A percentile compares a stretch with the other conserved stretches of the same genome.
Conservation (phyloP, 2,888 invertebrate species). For the Cataglyphis cursor region DNA sequence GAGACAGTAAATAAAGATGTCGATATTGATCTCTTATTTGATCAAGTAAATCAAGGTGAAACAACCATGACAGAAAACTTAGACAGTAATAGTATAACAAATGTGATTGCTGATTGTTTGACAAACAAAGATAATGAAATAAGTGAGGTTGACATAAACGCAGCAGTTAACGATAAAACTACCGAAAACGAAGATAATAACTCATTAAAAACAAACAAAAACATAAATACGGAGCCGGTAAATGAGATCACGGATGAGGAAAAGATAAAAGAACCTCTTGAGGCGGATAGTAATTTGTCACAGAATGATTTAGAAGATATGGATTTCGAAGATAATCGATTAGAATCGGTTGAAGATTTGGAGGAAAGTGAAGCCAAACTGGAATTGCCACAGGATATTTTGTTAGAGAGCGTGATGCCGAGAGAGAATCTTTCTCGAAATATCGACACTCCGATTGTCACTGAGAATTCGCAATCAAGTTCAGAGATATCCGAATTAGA, state of each 20-base stretch:
- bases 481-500: constrained; percentile 84
- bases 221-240: constrained; percentile 27
- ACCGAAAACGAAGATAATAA: constrained; percentile 32
- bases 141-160: constrained; percentile 41
- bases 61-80: constrained; percentile 59
- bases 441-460: constrained; percentile 59
- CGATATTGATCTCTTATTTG: constrained; percentile 72
- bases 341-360: constrained; percentile 63
- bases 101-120: constrained; percentile 71
- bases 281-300: constrained; percentile 29
- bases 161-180: constrained; percentile 12
- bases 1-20: constrained; percentile 69
- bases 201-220: constrained; percentile 50
- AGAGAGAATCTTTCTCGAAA: constrained; percentile 61
- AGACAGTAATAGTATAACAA: constrained; percentile 70
- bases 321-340: constrained; percentile 60
- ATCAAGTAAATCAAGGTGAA: constrained; percentile 59
- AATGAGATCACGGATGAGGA: constrained; percentile 37
- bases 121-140: constrained; percentile 47
- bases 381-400: constrained; percentile 73
- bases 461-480: constrained; percentile 73
- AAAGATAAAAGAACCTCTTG: constrained; percentile 56
- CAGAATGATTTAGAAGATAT: constrained; percentile 66
- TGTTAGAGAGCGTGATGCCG: constrained; percentile 64
- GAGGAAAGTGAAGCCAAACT: constrained; percentile 69